Evolutionary conservation across 2,797 vertebrate genomes (phyloP), one percentile per base, ranked within the genome.

Genomic region (Borostomias antarcticus): DNA sequence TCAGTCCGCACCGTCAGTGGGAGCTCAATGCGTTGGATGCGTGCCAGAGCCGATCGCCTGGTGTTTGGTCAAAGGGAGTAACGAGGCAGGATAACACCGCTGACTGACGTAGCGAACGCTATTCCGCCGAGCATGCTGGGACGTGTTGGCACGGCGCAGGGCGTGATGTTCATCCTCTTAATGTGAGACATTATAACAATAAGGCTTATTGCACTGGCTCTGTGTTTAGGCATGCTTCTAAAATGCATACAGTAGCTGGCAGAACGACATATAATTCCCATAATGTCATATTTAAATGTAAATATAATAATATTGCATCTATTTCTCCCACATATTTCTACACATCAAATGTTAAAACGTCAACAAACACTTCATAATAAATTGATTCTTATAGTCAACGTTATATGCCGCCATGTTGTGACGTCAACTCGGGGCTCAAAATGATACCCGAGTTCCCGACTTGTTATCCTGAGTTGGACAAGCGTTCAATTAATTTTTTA

Each of bases 11-110:
- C n/a, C n/a, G n/a, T 45, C 50, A 69, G 63, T 74, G 64, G 58
- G 63, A 78, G 69, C 73, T 66, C 57, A 64, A 69, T 35, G 63
- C 56, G 64, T 51, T 73, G 28, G 76, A 72, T 33, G 33, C n/a
- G 25, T 66, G 66, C 51, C 68, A 67, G 48, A 33, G 47, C 53
- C 58, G n/a, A 64, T n/a, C 2, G 28, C 6, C 5, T 61, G 28
- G 37, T 52, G 23, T 52, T 23, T 52, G 50, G 23, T 52, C 50
- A 26, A 52, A 4, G 50, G 2, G 21, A 21, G 21, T 51, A 51
- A 51, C 48, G 21, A 51, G 7, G 48, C 13, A 8, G 17, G 4
- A 26, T 52, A 52, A n/a, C 40, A 45, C 3, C 17, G 40, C 15
- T 45, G 6, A 17, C 9, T 1, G 15, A 45, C n/a, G 40, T 5